phyloP scores from a whole-genome alignment of 2,113 vertebrate genomes.

The Hemicordylus capensis region DNA sequence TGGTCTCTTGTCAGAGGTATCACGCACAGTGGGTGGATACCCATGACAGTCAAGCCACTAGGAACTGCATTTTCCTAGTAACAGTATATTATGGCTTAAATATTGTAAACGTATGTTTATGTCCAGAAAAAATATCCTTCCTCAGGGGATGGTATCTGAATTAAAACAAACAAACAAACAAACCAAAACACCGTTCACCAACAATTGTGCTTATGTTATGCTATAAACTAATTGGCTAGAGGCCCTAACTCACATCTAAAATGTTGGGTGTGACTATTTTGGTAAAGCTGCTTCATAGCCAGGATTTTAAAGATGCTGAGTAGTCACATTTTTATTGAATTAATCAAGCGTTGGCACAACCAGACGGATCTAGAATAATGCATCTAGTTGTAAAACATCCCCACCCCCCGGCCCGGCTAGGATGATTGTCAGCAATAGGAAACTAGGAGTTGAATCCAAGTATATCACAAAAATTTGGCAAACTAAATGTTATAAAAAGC shows the following conservation, averaged over 20 bases:
- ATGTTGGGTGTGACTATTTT: neutral
- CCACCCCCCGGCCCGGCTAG: neutral
- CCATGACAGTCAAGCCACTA: neutral
- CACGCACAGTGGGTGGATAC: neutral
- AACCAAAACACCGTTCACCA: no score
- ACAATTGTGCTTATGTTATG: neutral
- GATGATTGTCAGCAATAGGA: constrained; percentile 1
- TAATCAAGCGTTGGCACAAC: neutral
- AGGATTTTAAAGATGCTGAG: neutral
- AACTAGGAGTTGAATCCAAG: neutral
- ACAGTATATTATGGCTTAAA: neutral
- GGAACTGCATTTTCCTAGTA: neutral
- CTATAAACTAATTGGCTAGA: neutral
- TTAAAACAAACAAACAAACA: neutral
- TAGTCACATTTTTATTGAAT: neutral
- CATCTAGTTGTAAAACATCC: constrained; percentile 17
- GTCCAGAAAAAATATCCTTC: neutral
- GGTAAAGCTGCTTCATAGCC: neutral
- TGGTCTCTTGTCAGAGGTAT: neutral
- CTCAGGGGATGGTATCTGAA: neutral
- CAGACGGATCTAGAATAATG: neutral
- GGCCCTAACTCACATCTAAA: neutral
- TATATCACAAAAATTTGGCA: constrained; percentile 4
- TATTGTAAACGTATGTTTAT: neutral
- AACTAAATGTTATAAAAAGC: neutral